Percentiles rank a stretch among this genome's conserved stretches.
phyloP scores from a whole-genome alignment of 1,140 invertebrate genomes.

The Drosophila nasuta region DNA sequence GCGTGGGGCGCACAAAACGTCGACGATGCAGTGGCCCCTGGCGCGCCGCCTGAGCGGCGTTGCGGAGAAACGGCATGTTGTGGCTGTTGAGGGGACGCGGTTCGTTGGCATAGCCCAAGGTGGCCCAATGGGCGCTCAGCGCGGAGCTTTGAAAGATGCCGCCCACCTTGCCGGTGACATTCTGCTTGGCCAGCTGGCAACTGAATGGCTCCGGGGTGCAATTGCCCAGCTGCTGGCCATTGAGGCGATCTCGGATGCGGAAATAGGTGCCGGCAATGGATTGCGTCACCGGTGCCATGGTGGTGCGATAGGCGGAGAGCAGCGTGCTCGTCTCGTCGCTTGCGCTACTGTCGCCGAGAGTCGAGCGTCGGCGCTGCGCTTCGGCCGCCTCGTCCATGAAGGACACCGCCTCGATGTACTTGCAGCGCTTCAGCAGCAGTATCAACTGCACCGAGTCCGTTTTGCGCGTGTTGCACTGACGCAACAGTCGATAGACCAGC shows the following conservation, averaged over 20 bases:
- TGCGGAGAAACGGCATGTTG: slow-evolving; percentile 73
- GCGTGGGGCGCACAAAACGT: slow-evolving; percentile 45
- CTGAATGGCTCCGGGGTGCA: slow-evolving; percentile 64
- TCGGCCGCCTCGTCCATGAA: slow-evolving; percentile 70
- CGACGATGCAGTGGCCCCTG: slow-evolving; percentile 1
- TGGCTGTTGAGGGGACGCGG: slow-evolving; percentile 18
- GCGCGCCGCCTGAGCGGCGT: slow-evolving; percentile 31
- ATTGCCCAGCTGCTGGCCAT: slow-evolving; percentile 33
- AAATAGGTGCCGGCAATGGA: slow-evolving; percentile 71
- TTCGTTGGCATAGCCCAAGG: slow-evolving; percentile 12
- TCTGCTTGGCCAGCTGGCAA: slow-evolving; percentile 69
- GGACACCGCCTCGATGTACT: slow-evolving; percentile 77
- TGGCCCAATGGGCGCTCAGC: slow-evolving; percentile 65
- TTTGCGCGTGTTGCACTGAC: slow-evolving; percentile 33
- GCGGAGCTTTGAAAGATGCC: slow-evolving; percentile 74
- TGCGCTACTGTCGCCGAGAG: not conserved
- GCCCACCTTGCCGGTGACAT: slow-evolving; percentile 53
- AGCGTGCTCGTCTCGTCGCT: slow-evolving; percentile 42
- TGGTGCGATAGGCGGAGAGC: slow-evolving; percentile 66
- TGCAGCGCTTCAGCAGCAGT: slow-evolving; percentile 72
- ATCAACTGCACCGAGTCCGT: slow-evolving; percentile 72
- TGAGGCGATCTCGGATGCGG: slow-evolving; percentile 54
- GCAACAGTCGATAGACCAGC: slow-evolving; percentile 58
- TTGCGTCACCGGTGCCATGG: slow-evolving; percentile 74
- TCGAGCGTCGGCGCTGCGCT: slow-evolving; percentile 7